Percentiles rank a stretch among this genome's conserved stretches.
Conservation (phyloP, 1,140 invertebrate genomes). For the Cydia amplana region DNA sequence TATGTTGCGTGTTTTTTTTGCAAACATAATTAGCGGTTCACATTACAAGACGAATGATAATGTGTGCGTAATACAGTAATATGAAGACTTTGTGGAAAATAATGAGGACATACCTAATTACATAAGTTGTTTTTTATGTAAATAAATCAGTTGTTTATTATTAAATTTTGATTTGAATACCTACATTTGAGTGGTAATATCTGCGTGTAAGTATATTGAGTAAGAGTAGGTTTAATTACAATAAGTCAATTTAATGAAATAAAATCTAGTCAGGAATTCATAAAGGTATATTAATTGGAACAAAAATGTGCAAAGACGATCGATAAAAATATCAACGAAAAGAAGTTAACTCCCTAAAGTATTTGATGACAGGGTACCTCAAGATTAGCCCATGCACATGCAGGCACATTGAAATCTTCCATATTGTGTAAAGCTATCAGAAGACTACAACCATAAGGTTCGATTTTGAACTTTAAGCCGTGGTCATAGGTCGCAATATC, state of each 20-base stretch:
- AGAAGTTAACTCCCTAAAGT: not conserved
- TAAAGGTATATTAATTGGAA: too few relatives aligned
- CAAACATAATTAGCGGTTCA: not conserved
- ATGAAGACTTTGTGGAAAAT: not conserved
- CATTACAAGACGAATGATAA: not conserved
- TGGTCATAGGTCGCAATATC: not conserved
- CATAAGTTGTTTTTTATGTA: not conserved
- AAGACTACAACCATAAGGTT: not conserved
- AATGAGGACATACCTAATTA: not conserved
- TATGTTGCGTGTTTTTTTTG: constrained; percentile 34
- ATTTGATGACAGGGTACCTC: not conserved
- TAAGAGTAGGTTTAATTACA: too few relatives aligned
- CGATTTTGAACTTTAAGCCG: constrained; percentile 2
- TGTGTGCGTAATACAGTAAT: not conserved
- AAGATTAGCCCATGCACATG: not conserved
- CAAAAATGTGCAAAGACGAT: too few relatives aligned
- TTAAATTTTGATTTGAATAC: not conserved
- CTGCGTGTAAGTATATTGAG: too few relatives aligned
- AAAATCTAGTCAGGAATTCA: too few relatives aligned
- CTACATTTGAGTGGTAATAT: too few relatives aligned
- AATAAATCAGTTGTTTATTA: not conserved
- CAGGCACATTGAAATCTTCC: constrained; percentile 16
- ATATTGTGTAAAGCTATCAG: not conserved
- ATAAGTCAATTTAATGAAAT: too few relatives aligned
- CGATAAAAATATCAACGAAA: not conserved